Base-by-base conservation (phyloP, 2,888 invertebrate species). In the Anticlea derivata region DNA sequence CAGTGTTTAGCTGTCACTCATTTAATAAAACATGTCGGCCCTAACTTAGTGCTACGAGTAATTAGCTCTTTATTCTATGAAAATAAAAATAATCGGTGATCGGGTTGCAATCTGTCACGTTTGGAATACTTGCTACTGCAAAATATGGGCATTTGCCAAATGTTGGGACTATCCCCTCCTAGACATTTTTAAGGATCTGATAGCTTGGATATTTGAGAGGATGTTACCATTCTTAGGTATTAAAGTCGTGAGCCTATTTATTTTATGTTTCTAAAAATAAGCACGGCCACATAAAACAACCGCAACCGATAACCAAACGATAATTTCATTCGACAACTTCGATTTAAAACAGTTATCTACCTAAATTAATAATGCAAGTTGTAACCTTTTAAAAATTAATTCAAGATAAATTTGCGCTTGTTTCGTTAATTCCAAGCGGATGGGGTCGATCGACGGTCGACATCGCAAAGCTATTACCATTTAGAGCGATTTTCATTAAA, bases 401-500 rank as follows among this genome's bases (percentile, higher is more conserved):
- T 80, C 68, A 74, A 71, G 71, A 75, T 79, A 80, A 80, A 78
- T 78, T 81, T 73, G 75, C 75, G 73, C 77, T 72, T 75, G 75
- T 83, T 83, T 81, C 78, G 75, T 73, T 84, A 82, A 84, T 82
- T 81, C 68, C 65, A 65, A 67, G 69, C 62, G 70, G 68, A 68
- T 66, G 62, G 65, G 65, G 70, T 72, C 77, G 72, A 71, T 73
- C 71, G 70, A 72, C 71, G 65, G 59, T 72, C 68, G 70, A 69
- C 68, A 63, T 70, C 65, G 72, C 75, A 69, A 74, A 69, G 75
- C 68, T 78, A 83, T 86, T 83, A 84, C 75, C 84, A 80, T 84
- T 86, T 84, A 84, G 78, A 85, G 82, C 73, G 83, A 80, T 86
- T 86, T 85, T 88, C 80, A 83, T 79, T 78, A 83, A 84, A 84